A percentile compares a stretch with the other conserved stretches of the same genome.
phyloP scores from a whole-genome alignment of 2,888 invertebrate species.

The Apomyelois bistriatella region DNA sequence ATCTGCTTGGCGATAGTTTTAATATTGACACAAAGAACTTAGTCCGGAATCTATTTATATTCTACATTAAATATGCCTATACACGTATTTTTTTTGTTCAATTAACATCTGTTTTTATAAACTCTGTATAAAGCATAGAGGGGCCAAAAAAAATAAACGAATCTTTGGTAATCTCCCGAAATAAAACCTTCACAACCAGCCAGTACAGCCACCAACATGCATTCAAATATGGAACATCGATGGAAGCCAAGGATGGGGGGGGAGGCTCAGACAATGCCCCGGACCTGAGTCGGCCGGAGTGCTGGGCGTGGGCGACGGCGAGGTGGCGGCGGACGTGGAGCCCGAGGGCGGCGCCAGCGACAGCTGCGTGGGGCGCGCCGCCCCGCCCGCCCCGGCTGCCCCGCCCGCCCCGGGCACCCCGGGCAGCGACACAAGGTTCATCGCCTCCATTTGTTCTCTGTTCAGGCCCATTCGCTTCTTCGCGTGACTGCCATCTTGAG shows the following conservation, averaged over 20 bases:
- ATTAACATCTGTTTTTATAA: too few species aligned
- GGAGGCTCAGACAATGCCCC: constrained; percentile 50
- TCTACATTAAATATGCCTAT: too few species aligned
- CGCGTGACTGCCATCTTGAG: constrained; percentile 80
- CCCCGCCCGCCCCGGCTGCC: constrained; percentile 36
- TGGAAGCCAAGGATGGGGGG: constrained; percentile 14
- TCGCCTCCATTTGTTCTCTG: constrained; percentile 78
- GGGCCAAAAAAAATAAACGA: neutral
- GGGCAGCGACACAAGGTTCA: constrained; percentile 72
- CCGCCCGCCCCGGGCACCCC: constrained; percentile 36
- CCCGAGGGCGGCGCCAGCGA: constrained; percentile 57
- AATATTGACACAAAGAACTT: too few species aligned
- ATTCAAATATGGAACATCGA: neutral
- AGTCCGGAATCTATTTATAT: too few species aligned
- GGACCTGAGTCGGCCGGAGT: constrained; percentile 78
- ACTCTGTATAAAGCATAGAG: too few species aligned
- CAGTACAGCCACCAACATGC: neutral
- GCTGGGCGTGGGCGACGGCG: constrained; percentile 79
- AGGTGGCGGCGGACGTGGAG: constrained; percentile 50
- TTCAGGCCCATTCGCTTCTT: constrained; percentile 80
- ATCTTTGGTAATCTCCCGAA: too few species aligned
- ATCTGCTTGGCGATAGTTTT: too few species aligned
- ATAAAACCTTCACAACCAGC: neutral
- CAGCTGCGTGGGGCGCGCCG: constrained; percentile 67
- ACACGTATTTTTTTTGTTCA: too few species aligned